Percentiles rank a stretch among this genome's conserved stretches.
Evolutionary conservation across 2,888 invertebrate species (phyloP).

Genomic region (Tribolium freemani): DNA sequence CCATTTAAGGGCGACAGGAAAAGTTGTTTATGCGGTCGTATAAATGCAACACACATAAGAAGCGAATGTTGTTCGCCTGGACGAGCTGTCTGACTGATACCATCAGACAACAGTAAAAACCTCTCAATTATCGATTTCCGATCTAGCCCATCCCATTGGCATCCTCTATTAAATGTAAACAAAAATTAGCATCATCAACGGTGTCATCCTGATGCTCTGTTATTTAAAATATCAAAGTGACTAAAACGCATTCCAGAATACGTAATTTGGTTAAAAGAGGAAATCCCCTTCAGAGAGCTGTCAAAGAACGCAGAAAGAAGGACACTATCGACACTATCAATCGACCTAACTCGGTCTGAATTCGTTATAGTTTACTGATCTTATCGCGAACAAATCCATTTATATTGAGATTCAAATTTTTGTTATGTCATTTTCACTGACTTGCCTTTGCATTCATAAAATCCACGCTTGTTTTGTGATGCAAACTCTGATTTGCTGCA

Average conservation of each 20-base stretch:
- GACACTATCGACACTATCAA: slow-evolving; percentile 64
- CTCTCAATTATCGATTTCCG: slow-evolving; percentile 41
- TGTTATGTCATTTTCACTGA: slow-evolving; percentile 64
- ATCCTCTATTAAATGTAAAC: slow-evolving; percentile 38
- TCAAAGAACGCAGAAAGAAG: slow-evolving; percentile 58
- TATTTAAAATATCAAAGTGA: slow-evolving; percentile 32
- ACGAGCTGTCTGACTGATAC: slow-evolving; percentile 12
- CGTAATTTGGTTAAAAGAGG: slow-evolving; percentile 62
- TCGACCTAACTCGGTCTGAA: slow-evolving; percentile 59
- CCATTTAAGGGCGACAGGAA: not conserved
- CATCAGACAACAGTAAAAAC: slow-evolving; percentile 34
- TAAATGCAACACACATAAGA: not conserved
- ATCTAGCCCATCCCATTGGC: slow-evolving; percentile 18
- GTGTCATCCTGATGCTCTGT: slow-evolving; percentile 25
- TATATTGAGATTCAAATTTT: slow-evolving; percentile 67
- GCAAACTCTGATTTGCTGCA: no score
- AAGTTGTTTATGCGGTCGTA: not conserved
- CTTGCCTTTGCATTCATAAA: slow-evolving; percentile 53
- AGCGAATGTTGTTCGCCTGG: not conserved
- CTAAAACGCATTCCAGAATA: slow-evolving; percentile 62
- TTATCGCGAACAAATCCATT: slow-evolving; percentile 66
- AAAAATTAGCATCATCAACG: slow-evolving; percentile 39
- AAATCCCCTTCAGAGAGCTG: slow-evolving; percentile 63
- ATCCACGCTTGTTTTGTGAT: slow-evolving; percentile 7
- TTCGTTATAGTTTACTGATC: slow-evolving; percentile 62